These are phyloP conservation scores for Rhombomys opimus DNA, from an alignment of 2,113 vertebrate species.

Conservation along the genomic window DNA sequence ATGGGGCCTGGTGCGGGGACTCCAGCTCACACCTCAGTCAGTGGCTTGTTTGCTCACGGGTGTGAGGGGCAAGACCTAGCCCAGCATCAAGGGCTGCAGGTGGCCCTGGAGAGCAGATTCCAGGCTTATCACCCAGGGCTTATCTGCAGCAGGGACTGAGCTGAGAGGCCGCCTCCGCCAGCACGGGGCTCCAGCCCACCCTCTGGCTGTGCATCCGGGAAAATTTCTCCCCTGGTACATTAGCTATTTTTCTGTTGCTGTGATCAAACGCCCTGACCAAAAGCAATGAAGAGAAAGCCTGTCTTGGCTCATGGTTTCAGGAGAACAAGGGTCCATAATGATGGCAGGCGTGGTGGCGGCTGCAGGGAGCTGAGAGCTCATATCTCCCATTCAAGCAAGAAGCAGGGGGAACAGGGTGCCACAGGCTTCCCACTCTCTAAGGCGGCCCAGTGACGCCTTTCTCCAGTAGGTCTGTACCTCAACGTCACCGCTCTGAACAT, in stretches of 20 bases:
- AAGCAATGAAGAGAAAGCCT: not conserved
- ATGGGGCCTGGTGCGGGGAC: accelerated
- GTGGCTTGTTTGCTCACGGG: not conserved
- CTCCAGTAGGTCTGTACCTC: not conserved
- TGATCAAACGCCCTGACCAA: not conserved
- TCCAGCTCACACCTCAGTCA: not conserved
- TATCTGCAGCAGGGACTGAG: not conserved
- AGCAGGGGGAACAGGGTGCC: accelerated
- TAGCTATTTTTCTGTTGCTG: not conserved
- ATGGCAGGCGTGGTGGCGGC: not conserved
- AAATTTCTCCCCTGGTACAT: not conserved
- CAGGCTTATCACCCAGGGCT: not conserved
- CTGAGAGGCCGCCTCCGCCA: not conserved
- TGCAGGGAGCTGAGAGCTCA: not conserved
- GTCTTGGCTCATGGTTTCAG: not conserved
- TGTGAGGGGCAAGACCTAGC: not conserved
- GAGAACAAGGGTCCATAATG: not conserved
- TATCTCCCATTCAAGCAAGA: not conserved
- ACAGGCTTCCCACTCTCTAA: not conserved
- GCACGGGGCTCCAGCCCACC: not conserved
- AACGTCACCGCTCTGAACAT: not conserved
- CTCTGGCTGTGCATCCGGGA: not conserved
- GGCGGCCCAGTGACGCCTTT: not conserved
- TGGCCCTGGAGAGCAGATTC: slow-evolving; percentile 2
- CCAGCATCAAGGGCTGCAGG: not conserved